Conservation (phyloP, 2,888 invertebrate genomes). For the Melipona beecheii region DNA sequence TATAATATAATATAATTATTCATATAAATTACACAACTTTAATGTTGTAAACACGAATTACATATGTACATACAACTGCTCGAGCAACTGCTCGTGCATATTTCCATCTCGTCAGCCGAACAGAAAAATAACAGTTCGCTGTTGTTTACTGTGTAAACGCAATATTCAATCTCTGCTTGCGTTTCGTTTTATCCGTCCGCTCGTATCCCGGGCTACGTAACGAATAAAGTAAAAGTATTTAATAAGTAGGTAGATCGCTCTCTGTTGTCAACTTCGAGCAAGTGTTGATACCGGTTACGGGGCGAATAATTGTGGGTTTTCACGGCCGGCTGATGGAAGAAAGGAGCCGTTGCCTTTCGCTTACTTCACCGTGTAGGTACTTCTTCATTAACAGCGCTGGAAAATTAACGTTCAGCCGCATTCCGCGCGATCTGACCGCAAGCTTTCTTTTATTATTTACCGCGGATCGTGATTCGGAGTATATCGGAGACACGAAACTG, state of each 20-base stretch:
- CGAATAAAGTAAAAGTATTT: slow-evolving; percentile 50
- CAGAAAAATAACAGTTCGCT: slow-evolving; percentile 13
- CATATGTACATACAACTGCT: not conserved
- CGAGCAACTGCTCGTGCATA: not conserved
- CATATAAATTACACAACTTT: too few species aligned
- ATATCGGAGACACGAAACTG: not conserved
- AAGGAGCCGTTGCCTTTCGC: slow-evolving; percentile 48
- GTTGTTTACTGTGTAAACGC: slow-evolving; percentile 9
- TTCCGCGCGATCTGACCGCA: slow-evolving; percentile 19
- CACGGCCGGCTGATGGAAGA: slow-evolving; percentile 49
- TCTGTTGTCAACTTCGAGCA: slow-evolving; percentile 52
- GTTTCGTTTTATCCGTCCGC: slow-evolving; percentile 36
- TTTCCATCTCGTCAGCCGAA: not conserved
- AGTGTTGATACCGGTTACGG: slow-evolving; percentile 57
- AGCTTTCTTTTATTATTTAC: not conserved
- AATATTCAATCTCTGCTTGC: slow-evolving; percentile 47
- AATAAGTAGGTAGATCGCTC: slow-evolving; percentile 49
- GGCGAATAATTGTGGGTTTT: slow-evolving; percentile 53
- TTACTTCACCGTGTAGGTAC: slow-evolving; percentile 39
- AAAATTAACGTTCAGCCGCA: not conserved
- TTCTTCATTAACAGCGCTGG: slow-evolving; percentile 49
- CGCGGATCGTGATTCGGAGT: not conserved
- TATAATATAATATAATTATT: too few species aligned
- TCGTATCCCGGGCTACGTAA: slow-evolving; percentile 32
- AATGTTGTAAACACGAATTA: too few species aligned